phyloP scores from a whole-genome alignment of 2,888 invertebrate genomes.

The Thecocarcelia acutangulata region DNA sequence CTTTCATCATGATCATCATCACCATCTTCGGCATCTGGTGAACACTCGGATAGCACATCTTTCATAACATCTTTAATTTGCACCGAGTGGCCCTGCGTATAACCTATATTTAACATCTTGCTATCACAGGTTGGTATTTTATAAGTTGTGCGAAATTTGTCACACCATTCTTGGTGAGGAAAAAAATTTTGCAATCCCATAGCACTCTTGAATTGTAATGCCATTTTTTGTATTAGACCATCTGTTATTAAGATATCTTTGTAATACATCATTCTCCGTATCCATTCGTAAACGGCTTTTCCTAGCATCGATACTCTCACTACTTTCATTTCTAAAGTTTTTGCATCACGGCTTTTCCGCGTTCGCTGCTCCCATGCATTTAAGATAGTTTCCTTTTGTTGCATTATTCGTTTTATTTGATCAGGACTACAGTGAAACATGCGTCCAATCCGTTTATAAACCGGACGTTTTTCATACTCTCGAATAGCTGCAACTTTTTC shows the following conservation, averaged over 20 bases:
- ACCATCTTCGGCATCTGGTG: slow-evolving; percentile 67
- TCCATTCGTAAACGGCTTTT: slow-evolving; percentile 80
- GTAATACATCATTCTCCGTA: slow-evolving; percentile 80
- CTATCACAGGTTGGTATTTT: slow-evolving; percentile 76
- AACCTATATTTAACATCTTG: slow-evolving; percentile 75
- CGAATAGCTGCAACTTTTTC: slow-evolving; percentile 79
- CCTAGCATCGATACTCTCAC: slow-evolving; percentile 78
- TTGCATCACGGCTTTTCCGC: slow-evolving; percentile 75
- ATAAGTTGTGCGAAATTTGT: slow-evolving; percentile 77
- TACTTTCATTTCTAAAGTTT: slow-evolving; percentile 76
- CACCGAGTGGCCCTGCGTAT: slow-evolving; percentile 77
- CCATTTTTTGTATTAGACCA: slow-evolving; percentile 79
- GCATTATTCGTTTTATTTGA: slow-evolving; percentile 79
- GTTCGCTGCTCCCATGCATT: slow-evolving; percentile 80
- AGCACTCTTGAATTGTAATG: slow-evolving; percentile 78
- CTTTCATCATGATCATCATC: slow-evolving; percentile 67
- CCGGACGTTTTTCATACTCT: slow-evolving; percentile 78
- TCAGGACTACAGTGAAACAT: slow-evolving; percentile 80
- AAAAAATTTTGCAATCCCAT: slow-evolving; percentile 78
- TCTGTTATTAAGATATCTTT: slow-evolving; percentile 78
- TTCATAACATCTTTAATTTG: slow-evolving; percentile 79
- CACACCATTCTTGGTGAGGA: slow-evolving; percentile 79
- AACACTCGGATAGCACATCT: slow-evolving; percentile 75
- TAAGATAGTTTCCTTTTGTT: slow-evolving; percentile 76
- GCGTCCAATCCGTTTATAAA: slow-evolving; percentile 79